Conservation (phyloP, 2,888 invertebrate species). For the Drosophila basisetae region DNA sequence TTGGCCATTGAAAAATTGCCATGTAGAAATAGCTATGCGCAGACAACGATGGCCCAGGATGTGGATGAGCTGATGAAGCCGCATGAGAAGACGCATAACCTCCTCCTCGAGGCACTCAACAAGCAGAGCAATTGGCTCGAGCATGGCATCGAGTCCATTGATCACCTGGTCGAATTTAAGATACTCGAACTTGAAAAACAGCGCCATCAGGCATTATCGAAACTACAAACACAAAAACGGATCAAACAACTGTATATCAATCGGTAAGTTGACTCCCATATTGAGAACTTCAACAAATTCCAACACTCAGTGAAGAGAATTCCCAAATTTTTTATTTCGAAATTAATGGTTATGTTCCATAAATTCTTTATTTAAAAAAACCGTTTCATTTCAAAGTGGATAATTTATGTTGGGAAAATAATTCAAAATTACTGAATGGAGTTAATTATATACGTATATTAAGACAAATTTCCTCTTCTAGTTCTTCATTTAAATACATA, state of each 20-base stretch:
- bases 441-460: background rate
- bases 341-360: background rate
- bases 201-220: background rate
- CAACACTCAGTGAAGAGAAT: background rate
- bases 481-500: background rate
- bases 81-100: background rate
- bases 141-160: slow-evolving; percentile 29
- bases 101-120: slow-evolving; percentile 30
- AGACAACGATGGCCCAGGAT: slow-evolving; percentile 35
- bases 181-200: slow-evolving; percentile 16
- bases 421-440: background rate
- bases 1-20: background rate
- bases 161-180: slow-evolving; percentile 43
- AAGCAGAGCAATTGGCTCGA: slow-evolving; percentile 31
- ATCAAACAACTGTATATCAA: slow-evolving; percentile 11
- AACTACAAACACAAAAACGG: background rate
- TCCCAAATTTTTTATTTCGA: background rate
- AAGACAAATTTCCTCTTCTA: background rate
- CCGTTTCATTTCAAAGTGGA: too few relatives aligned
- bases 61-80: slow-evolving; percentile 17
- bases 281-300: background rate
- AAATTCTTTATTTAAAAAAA: background rate
- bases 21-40: slow-evolving; percentile 6
- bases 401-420: too few relatives aligned
- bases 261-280: slow-evolving; percentile 11